These are phyloP conservation scores for Caenorhabditis drosophilae DNA, from an alignment of 2,888 invertebrate genomes.

Conservation along the genomic window DNA sequence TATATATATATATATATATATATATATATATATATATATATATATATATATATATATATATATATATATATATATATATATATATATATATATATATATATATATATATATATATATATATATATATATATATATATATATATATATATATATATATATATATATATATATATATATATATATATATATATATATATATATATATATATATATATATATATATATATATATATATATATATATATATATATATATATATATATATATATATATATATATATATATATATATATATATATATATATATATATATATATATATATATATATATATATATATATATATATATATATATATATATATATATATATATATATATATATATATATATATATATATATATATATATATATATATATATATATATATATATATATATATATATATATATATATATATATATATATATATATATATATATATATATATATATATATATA, in stretches of 20 bases:
- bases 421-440: constrained; percentile 11
- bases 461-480: constrained; percentile 7
- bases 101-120: constrained; percentile 14
- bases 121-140: constrained; percentile 8
- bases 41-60: constrained; percentile 2
- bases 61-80: constrained; percentile 13
- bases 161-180: constrained; percentile 10
- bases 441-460: constrained; percentile 2
- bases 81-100: constrained; percentile 3
- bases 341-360: constrained; percentile 3
- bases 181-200: constrained; percentile 3
- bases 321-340: constrained; percentile 10
- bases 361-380: constrained; percentile 8
- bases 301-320: constrained; percentile 11
- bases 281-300: constrained; percentile 6
- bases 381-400: constrained; percentile 7
- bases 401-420: constrained; percentile 10
- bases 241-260: constrained; percentile 4
- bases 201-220: constrained; percentile 13
- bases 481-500: constrained; percentile 9
- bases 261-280: constrained; percentile 8
- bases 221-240: constrained; percentile 8
- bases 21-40: constrained; percentile 8
- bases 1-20: too few relatives aligned
- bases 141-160: constrained; percentile 3